phyloP scores from a whole-genome alignment of 1,140 invertebrate genomes.

The Diorhabda carinulata region DNA sequence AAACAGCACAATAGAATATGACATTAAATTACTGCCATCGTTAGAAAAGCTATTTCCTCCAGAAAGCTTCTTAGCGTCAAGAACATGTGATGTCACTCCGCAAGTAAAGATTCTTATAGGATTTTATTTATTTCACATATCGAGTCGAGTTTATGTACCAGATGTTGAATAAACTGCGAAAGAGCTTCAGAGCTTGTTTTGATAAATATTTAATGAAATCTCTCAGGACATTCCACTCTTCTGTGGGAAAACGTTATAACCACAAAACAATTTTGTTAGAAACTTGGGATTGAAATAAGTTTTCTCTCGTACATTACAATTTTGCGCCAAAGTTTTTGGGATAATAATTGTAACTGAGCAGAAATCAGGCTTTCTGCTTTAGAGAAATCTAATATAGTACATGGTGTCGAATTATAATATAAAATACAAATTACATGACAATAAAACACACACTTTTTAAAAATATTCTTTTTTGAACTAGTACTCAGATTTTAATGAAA shows the following conservation, averaged over 20 bases:
- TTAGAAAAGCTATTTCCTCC: slow-evolving; percentile 22
- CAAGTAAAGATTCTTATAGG: slow-evolving; percentile 9
- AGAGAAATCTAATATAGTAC: too few relatives aligned
- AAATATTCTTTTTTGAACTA: too few relatives aligned
- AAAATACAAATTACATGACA: too few relatives aligned
- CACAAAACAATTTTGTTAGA: background rate
- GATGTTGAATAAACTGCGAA: background rate
- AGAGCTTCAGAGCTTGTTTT: slow-evolving; percentile 2
- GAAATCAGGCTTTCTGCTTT: too few relatives aligned
- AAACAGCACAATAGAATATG: slow-evolving; percentile 7
- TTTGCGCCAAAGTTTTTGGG: too few relatives aligned
- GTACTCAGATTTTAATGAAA: too few relatives aligned
- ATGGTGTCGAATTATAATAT: too few relatives aligned
- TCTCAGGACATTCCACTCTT: background rate
- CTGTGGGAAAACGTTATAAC: background rate
- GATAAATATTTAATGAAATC: slow-evolving; percentile 3
- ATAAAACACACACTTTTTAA: too few relatives aligned
- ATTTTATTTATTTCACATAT: slow-evolving; percentile 7
- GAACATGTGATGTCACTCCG: slow-evolving; percentile 16
- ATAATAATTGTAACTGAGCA: too few relatives aligned
- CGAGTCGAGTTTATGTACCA: background rate
- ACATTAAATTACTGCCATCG: slow-evolving; percentile 25
- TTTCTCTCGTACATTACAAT: background rate
- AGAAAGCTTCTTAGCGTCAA: slow-evolving; percentile 22
- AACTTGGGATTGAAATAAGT: background rate